Evolutionary conservation across 2,797 vertebrate species (phyloP).

Genomic region (Danio choprae): DNA sequence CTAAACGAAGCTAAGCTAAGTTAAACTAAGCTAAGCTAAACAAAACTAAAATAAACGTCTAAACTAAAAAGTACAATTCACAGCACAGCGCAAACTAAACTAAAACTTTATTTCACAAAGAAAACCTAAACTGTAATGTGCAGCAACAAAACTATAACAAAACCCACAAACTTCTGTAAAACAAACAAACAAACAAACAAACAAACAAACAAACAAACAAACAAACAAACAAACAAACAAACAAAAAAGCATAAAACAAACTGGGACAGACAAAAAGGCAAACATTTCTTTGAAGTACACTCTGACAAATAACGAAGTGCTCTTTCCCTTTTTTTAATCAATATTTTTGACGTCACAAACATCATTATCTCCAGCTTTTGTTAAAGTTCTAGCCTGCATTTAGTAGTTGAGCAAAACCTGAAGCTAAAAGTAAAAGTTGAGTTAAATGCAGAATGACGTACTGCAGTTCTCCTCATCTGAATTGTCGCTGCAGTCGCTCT

Average conservation of each 20-base stretch:
- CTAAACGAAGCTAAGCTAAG: background rate
- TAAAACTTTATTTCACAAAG: too few species aligned
- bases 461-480: slow-evolving; percentile 91
- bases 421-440: background rate
- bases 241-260: background rate
- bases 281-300: background rate
- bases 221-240: too few species aligned
- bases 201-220: background rate
- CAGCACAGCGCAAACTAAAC: too few species aligned
- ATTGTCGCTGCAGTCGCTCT: slow-evolving; percentile 88
- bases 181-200: too few species aligned
- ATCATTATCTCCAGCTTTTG: background rate
- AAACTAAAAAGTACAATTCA: too few species aligned
- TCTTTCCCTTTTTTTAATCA: background rate
- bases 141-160: background rate
- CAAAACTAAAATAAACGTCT: too few species aligned
- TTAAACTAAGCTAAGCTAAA: background rate
- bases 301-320: background rate
- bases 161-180: background rate
- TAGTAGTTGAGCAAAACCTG: too few species aligned
- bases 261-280: background rate
- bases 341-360: background rate
- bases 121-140: too few species aligned
- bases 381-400: background rate
- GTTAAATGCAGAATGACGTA: slow-evolving; percentile 70